phyloP scores from a whole-genome alignment of 2,113 vertebrate species.

The Plotosus lineatus region DNA sequence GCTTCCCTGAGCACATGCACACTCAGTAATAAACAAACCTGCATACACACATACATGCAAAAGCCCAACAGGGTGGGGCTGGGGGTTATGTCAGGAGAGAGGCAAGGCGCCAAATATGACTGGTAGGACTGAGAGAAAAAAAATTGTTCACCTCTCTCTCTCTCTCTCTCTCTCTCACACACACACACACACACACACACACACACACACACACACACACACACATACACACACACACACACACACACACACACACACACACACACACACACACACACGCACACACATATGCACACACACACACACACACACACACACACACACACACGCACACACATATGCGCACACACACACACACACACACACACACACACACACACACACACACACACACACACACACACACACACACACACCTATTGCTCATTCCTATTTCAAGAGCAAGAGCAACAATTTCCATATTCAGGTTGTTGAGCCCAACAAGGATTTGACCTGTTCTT shows the following conservation, averaged over 20 bases:
- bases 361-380: background rate
- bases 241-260: conserved; percentile 9
- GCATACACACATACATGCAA: background rate
- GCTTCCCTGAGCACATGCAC: conserved; percentile 35
- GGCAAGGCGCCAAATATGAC: conserved; percentile 17
- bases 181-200: conserved; percentile 7
- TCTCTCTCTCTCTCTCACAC: background rate
- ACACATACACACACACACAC: background rate
- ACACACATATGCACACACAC: conserved; percentile 10
- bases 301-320: background rate
- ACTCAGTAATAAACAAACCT: conserved; percentile 21
- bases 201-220: background rate
- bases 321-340: background rate
- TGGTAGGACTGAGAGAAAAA: conserved; percentile 5
- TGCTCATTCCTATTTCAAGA: too few relatives aligned
- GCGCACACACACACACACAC: background rate
- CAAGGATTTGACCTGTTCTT: background rate
- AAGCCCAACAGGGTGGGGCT: background rate
- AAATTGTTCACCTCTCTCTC: background rate
- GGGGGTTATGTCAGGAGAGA: background rate
- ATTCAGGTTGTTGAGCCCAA: conserved; percentile 4
- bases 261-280: background rate
- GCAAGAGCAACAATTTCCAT: conserved; percentile 5
- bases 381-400: conserved; percentile 16
- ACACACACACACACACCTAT: background rate